Evolutionary conservation across 1,140 invertebrate species (phyloP), one percentile per base, ranked within the genome.

Genomic region (Heliconius melpomene): DNA sequence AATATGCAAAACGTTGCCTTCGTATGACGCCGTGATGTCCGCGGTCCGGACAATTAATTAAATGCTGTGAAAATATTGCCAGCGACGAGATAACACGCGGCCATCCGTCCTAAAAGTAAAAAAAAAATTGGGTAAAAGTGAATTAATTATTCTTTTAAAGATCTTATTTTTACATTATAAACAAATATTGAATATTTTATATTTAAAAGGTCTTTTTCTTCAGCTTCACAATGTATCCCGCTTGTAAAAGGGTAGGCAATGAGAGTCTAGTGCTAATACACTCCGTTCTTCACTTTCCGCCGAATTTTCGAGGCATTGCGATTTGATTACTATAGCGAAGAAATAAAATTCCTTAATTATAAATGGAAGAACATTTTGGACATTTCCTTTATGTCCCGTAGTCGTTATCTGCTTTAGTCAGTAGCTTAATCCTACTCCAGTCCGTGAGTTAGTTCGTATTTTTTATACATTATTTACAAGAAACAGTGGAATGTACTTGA

Each of bases 31-130:
- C 11, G n/a, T 66, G 57, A 75, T 36, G 57, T 40, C 60, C 75
- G 32, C 54, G 26, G 57, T 70, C 26, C 38, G 16, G 36, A 60
- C 71, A 50, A 78, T 73, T 73, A 72, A 73, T 78, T 74, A 78
- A 78, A 78, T 74, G 50, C 52, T 78, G 71, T 78, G 46, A 78
- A 78, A 78, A 78, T 72, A 78, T 72, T 72, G 66, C 70, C 16
- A n/a, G 29, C 50, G 32, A 18, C 18, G 70, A 72, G 50, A 78
- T 54, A 73, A 52, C 60, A 72, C 29, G 54, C 57, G 74, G 50
- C 74, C 36, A 57, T 46, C 29, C 36, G 26, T 40, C 38, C 57
- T 66, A 46, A 76, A 76, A 70, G n/a, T n/a, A n/a, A n/a, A n/a
- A n/a, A n/a, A n/a, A n/a, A n/a, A n/a, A n/a, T n/a, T n/a, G n/a